Base-by-base conservation (phyloP, 1,140 invertebrate species). In the Solenopsis invicta region DNA sequence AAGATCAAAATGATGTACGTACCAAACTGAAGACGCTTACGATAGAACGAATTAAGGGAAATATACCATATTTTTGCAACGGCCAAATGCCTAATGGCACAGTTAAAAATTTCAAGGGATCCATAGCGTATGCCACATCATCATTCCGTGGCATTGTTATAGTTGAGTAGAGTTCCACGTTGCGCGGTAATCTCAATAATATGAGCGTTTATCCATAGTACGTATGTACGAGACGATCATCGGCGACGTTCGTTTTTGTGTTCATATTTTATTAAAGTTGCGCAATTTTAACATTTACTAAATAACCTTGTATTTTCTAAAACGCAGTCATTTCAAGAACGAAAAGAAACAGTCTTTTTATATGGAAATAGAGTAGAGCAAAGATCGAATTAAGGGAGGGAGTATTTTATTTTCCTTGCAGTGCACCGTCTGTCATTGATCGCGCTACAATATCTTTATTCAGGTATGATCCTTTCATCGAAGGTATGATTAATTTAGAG, bases 41-140 rank as follows among this genome's bases (percentile, higher is more conserved):
- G 4, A 37, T 13, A 5, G 29, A 13, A 6, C 85, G 62, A 0
- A 62, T 0, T 37, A 13, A 21, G 2, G 87, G 24, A 16, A 62
- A 82, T 0, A n/a, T n/a, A 10, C 81, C 21, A 41, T 87, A 56
- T 5, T 74, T 4, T 12, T 85, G 59, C 12, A 90, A 34, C 0
- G 85, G 90, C 89, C 90, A 91, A 1, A 66, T 61, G 2, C 90
- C 89, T 16, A 85, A 12, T 6, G 85, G 87, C 41, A 52, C 29
- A 29, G 85, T 50, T 18, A 87, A 1, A 9, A 85, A 4, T 34
- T 85, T 86, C 4, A 69, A 10, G 16, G 71, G 75, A 9, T 21
- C 72, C 67, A 82, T 84, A 50, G 78, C 85, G 34, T 61, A 76
- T 0, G 54, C 6, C 0, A 89, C 12, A 24, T 90, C 77, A 4